Conservation (phyloP, 2,888 invertebrate genomes). For the Parnassius glacialis region DNA sequence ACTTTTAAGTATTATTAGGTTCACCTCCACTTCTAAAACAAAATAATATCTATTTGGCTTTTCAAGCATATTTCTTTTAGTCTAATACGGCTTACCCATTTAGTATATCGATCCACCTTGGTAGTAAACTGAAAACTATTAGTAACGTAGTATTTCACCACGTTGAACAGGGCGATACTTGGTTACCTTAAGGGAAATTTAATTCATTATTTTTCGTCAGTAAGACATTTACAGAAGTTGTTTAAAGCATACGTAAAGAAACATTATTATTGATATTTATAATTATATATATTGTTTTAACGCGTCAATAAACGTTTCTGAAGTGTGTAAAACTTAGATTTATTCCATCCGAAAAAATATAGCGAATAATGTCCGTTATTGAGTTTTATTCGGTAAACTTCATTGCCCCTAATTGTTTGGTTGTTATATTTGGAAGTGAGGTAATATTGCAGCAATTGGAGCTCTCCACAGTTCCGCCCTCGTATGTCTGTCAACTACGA, state of each 20-base stretch:
- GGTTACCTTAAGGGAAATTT: conserved; percentile 5
- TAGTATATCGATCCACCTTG: conserved; percentile 11
- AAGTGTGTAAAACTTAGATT: too few relatives aligned
- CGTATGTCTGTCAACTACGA: conserved; percentile 1
- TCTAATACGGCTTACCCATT: conserved; percentile 14
- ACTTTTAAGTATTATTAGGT: conserved; percentile 2
- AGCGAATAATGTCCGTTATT: neutral
- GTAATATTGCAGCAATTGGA: conserved; percentile 20
- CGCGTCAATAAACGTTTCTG: neutral
- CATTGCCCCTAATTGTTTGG: conserved; percentile 15
- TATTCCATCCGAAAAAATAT: too few relatives aligned
- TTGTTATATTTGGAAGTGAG: conserved; percentile 26
- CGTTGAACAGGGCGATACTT: neutral
- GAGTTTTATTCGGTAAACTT: conserved; percentile 9
- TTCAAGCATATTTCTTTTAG: neutral
- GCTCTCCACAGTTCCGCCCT: conserved; percentile 15
- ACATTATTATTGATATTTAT: neutral
- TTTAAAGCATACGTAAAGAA: neutral
- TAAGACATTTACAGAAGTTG: too few relatives aligned
- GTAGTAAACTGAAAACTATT: neutral
- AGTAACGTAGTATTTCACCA: neutral
- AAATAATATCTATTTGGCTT: conserved; percentile 1
- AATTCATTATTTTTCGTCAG: neutral
- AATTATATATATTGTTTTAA: neutral
- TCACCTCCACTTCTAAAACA: conserved; percentile 16